Conservation (phyloP, 2,113 vertebrate species). For the Parus major region DNA sequence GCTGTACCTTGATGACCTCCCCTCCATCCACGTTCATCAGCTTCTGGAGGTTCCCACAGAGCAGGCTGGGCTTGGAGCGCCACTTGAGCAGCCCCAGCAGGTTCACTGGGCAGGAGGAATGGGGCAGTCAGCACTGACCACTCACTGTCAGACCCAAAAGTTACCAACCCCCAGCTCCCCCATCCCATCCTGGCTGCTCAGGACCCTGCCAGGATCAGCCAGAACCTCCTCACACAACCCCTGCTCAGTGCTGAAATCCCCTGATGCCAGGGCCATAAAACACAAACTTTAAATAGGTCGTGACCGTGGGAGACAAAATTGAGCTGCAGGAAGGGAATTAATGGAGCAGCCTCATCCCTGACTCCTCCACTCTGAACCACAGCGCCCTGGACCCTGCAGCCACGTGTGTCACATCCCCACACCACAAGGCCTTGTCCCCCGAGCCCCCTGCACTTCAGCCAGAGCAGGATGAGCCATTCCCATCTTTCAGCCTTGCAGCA, state of each 20-base stretch:
- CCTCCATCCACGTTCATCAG: constrained; percentile 69
- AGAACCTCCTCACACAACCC: fast-evolving
- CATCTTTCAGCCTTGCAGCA: fast-evolving
- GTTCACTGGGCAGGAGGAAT: background rate
- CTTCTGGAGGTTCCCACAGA: constrained; percentile 55
- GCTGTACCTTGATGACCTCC: constrained; percentile 67
- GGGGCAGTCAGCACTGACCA: background rate
- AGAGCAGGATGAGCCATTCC: background rate
- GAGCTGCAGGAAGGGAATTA: background rate
- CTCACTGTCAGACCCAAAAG: fast-evolving
- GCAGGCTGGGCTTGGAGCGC: constrained; percentile 62
- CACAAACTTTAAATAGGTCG: background rate
- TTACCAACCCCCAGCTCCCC: background rate
- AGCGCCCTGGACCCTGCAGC: background rate
- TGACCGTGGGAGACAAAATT: background rate
- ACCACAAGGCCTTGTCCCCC: background rate
- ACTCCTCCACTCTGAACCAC: background rate
- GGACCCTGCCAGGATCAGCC: background rate
- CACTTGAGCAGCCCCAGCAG: constrained; percentile 69
- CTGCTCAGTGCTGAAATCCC: background rate
- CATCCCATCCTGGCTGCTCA: fast-evolving
- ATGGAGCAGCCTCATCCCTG: background rate
- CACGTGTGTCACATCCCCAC: background rate
- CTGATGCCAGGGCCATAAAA: background rate
- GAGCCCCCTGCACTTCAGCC: background rate